Conservation (phyloP, 2,113 vertebrate genomes). For the Calonectris borealis region DNA sequence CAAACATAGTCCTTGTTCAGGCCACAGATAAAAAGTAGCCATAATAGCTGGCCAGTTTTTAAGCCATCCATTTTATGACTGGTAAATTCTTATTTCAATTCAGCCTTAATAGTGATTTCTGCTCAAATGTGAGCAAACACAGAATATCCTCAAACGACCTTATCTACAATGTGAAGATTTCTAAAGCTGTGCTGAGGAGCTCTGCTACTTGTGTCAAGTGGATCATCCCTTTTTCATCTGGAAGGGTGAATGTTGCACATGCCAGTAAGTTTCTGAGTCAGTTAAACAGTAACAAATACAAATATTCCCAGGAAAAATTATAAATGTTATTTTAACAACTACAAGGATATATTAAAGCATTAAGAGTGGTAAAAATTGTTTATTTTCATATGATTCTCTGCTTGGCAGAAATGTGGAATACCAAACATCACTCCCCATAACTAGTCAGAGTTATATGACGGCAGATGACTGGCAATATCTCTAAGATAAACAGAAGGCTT, state of each 20-base stretch:
- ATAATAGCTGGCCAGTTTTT: neutral
- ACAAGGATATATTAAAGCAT: neutral
- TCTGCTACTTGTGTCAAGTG: neutral
- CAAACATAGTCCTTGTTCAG: neutral
- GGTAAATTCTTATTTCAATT: conserved; percentile 17
- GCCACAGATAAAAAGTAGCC: neutral
- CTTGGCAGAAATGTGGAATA: neutral
- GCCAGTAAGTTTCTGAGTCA: neutral
- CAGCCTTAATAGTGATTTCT: neutral
- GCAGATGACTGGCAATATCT: neutral
- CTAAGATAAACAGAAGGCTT: neutral
- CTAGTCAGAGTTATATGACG: neutral
- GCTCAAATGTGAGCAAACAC: neutral
- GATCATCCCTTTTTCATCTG: neutral
- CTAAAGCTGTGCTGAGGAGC: neutral
- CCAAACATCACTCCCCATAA: neutral
- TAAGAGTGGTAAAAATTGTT: neutral
- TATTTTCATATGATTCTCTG: neutral
- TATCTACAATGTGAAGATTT: neutral
- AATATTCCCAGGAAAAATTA: neutral
- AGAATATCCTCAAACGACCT: conserved; percentile 32
- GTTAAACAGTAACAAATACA: neutral
- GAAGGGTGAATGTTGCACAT: neutral
- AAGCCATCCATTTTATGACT: conserved; percentile 17
- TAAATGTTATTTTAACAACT: neutral